These are phyloP conservation scores for Macroglossus sobrinus DNA, from an alignment of 2,113 vertebrate genomes.

Conservation along the genomic window DNA sequence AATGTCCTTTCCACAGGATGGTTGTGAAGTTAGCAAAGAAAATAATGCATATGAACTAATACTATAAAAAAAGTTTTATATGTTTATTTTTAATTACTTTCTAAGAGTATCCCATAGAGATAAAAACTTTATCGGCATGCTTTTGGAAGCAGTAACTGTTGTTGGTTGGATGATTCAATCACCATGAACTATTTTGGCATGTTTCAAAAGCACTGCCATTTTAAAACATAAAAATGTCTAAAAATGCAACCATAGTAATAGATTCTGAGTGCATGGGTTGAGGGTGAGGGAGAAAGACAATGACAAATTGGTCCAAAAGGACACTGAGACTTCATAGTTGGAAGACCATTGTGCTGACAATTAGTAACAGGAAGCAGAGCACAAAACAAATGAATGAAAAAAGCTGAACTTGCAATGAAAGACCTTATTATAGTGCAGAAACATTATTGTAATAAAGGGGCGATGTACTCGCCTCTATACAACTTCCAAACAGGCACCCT, in stretches of 20 bases:
- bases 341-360: conserved; percentile 76
- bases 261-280: conserved; percentile 65
- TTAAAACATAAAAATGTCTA: conserved; percentile 73
- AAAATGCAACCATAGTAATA: conserved; percentile 72
- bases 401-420: conserved; percentile 74
- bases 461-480: conserved; percentile 66
- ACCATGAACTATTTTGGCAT: conserved; percentile 67
- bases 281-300: conserved; percentile 72
- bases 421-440: conserved; percentile 75
- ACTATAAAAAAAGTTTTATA: background rate
- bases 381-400: conserved; percentile 78
- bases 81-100: conserved; percentile 24
- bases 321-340: conserved; percentile 73
- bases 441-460: conserved; percentile 71
- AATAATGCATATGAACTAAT: background rate
- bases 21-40: background rate
- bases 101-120: conserved; percentile 23
- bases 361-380: conserved; percentile 76
- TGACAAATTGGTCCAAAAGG: conserved; percentile 76
- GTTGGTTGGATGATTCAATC: conserved; percentile 67
- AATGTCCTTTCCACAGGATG: background rate
- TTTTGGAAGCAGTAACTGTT: conserved; percentile 60
- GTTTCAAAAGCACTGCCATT: conserved; percentile 70
- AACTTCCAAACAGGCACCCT: conserved; percentile 64
- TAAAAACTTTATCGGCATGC: conserved; percentile 35